phyloP scores from a whole-genome alignment of 1,140 invertebrate genomes.

The Platorchestia sp. region DNA sequence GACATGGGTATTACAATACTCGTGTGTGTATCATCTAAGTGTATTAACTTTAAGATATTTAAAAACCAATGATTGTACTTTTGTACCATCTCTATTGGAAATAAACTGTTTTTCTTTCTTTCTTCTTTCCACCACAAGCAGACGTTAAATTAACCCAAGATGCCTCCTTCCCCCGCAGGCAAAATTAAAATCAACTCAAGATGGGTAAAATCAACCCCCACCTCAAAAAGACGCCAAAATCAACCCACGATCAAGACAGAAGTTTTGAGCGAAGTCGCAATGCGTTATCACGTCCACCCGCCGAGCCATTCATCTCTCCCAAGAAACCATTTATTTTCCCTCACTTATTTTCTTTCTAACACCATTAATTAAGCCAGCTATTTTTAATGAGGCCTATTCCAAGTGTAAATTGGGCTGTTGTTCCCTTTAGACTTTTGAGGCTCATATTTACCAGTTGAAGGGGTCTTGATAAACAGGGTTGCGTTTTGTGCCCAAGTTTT shows the following conservation, averaged over 20 bases:
- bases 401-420: constrained; percentile 33
- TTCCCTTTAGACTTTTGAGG: background rate
- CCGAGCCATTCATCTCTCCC: constrained; percentile 43
- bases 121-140: too few species aligned
- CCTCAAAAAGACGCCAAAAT: background rate
- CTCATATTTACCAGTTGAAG: background rate
- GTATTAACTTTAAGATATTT: too few species aligned
- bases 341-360: constrained; percentile 21
- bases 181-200: too few species aligned
- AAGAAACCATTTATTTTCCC: constrained; percentile 26
- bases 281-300: background rate
- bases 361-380: constrained; percentile 40
- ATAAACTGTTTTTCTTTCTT: too few species aligned
- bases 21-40: too few species aligned
- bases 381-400: constrained; percentile 49
- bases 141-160: too few species aligned
- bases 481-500: background rate
- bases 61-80: too few species aligned
- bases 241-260: constrained; percentile 5
- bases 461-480: background rate
- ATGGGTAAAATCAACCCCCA: background rate
- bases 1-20: too few species aligned
- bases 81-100: too few species aligned
- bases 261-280: background rate
- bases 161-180: too few species aligned